These are phyloP conservation scores for Seriola dumerili DNA, from an alignment of 2,113 vertebrate genomes.

Conservation along the genomic window DNA sequence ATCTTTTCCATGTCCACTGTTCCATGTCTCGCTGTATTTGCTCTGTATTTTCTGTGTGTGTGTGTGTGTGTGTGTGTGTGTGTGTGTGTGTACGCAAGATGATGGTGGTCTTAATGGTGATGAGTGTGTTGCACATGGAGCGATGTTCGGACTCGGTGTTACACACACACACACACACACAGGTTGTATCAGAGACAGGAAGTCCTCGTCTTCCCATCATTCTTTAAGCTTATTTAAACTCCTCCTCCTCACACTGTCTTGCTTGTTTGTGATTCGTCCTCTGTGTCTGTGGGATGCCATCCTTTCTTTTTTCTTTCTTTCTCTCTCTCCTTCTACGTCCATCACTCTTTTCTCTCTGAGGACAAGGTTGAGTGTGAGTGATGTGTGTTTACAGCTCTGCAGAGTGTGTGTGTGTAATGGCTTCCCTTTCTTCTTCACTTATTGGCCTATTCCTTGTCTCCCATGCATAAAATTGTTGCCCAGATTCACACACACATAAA, in stretches of 20 bases:
- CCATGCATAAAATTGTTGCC: conserved; percentile 69
- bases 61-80: conserved; percentile 4
- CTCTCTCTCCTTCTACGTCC: conserved; percentile 9
- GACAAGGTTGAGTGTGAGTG: conserved; percentile 39
- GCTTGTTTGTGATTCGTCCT: no score
- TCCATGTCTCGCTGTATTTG: conserved; percentile 53
- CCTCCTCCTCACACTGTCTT: no score
- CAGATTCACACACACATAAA: conserved; percentile 17
- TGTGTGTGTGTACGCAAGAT: conserved; percentile 5
- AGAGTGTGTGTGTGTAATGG: conserved; percentile 54
- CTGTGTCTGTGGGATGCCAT: not conserved
- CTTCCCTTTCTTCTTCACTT: conserved; percentile 60
- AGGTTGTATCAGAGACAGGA: not conserved
- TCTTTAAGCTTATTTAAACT: not conserved
- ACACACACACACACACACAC: conserved; percentile 1
- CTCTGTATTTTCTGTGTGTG: conserved; percentile 3
- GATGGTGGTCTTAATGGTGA: conserved; percentile 33
- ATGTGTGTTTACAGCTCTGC: conserved; percentile 64
- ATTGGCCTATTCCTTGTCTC: conserved; percentile 62
- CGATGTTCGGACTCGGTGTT: conserved; percentile 10
- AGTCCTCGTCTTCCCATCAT: not conserved
- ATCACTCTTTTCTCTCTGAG: not conserved
- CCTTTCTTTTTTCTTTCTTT: conserved; percentile 10
- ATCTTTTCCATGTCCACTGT: conserved; percentile 33
- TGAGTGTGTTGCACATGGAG: conserved; percentile 27